Percentiles rank a stretch among this genome's conserved stretches.
Evolutionary conservation across 2,113 vertebrate species (phyloP).

Genomic region (Pleuronectes platessa): DNA sequence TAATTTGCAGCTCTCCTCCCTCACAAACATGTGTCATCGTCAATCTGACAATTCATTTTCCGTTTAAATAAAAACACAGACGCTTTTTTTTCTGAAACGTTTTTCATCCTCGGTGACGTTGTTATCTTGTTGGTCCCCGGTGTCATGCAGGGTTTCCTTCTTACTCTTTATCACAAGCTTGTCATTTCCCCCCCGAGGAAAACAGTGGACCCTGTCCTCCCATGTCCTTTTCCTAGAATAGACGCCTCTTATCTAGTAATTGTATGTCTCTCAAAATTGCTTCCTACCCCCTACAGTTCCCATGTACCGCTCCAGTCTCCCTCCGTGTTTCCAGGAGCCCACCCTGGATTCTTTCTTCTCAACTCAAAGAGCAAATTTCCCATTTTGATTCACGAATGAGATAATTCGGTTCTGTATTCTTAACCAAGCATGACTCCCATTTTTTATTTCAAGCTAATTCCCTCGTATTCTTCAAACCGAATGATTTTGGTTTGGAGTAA

Average conservation of each 20-base stretch:
- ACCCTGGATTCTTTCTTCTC: conserved; percentile 16
- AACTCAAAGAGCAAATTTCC: conserved; percentile 2
- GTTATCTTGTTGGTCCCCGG: conserved; percentile 54
- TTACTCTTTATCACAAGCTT: conserved; percentile 60
- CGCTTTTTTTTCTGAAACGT: neutral
- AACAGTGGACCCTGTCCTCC: conserved; percentile 52
- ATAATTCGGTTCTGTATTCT: conserved; percentile 1
- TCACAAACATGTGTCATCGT: conserved; percentile 18
- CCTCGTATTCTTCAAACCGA: neutral
- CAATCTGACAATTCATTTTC: conserved; percentile 41
- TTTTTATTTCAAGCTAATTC: neutral
- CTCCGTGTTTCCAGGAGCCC: conserved; percentile 13
- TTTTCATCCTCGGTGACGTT: conserved; percentile 26
- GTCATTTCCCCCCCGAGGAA: conserved; percentile 60
- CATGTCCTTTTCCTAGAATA: conserved; percentile 65
- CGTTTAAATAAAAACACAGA: conserved; percentile 36
- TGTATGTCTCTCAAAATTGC: conserved; percentile 57
- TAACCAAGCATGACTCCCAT: neutral
- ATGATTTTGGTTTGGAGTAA: neutral
- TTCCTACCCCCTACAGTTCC: conserved; percentile 61
- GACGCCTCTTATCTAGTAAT: conserved; percentile 70
- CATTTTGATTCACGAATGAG: neutral
- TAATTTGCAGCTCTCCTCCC: conserved; percentile 39
- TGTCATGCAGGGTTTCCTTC: conserved; percentile 35
- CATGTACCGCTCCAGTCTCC: conserved; percentile 42